phyloP scores from a whole-genome alignment of 92 coral and sea anemone species.

The Zoanthus sansibaricus region DNA sequence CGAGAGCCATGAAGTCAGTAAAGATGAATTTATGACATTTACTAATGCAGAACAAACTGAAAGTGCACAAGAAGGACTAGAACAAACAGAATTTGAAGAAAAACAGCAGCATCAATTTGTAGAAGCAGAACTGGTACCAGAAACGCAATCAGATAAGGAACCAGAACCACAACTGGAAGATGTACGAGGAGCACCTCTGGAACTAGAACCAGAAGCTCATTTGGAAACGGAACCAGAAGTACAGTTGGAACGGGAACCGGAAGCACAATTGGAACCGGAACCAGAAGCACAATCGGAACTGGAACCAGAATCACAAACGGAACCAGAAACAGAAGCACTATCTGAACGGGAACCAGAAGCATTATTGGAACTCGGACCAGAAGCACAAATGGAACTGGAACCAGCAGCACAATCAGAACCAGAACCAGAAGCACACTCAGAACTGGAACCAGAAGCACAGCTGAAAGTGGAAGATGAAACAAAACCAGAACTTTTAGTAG shows the following conservation, averaged over 20 bases:
- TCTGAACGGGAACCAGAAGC: no score
- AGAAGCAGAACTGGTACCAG: not conserved
- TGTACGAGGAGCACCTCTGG: not conserved
- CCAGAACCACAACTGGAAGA: not conserved
- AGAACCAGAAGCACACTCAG: no score
- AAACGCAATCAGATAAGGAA: not conserved
- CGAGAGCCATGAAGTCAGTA: not conserved
- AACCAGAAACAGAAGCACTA: no score
- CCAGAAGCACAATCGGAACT: no score
- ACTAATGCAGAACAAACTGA: slow-evolving; percentile 23
- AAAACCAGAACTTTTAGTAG: not conserved
- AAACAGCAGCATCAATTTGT: not conserved
- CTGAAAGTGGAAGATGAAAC: not conserved
- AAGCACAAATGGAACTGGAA: no score
- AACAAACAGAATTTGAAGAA: slow-evolving; percentile 16
- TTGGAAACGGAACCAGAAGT: not conserved
- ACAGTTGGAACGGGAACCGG: no score
- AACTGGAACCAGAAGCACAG: no score
- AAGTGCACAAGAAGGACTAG: slow-evolving; percentile 12
- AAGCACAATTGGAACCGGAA: no score
- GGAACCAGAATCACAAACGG: no score
- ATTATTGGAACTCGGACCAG: no score
- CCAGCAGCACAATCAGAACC: no score
- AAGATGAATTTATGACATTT: slow-evolving; percentile 17
- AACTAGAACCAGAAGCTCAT: not conserved